These are phyloP conservation scores for Pocota personata DNA, from an alignment of 2,888 invertebrate genomes.

Conservation along the genomic window DNA sequence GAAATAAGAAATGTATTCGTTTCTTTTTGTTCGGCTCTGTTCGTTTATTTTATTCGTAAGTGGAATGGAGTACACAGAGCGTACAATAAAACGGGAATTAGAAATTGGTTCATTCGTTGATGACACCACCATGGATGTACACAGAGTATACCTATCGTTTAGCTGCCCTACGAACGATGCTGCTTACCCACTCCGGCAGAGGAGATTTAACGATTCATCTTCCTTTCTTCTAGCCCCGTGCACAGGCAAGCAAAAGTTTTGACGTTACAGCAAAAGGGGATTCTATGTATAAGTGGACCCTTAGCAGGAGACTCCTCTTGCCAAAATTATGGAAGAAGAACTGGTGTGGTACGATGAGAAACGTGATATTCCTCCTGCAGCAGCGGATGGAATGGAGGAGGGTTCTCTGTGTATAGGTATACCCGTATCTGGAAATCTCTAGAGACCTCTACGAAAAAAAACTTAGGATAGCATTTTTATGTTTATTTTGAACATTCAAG, in stretches of 20 bases:
- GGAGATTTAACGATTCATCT: constrained; percentile 42
- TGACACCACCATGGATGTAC: constrained; percentile 45
- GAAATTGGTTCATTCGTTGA: constrained; percentile 72
- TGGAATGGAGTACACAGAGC: constrained; percentile 45
- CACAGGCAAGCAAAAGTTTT: constrained; percentile 45
- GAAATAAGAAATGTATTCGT: constrained; percentile 35
- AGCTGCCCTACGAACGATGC: constrained; percentile 16
- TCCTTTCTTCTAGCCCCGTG: not conserved
- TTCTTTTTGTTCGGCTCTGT: not conserved
- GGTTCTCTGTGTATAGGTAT: constrained; percentile 2
- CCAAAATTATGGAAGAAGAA: constrained; percentile 50
- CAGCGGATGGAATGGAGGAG: not conserved
- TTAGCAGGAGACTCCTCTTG: constrained; percentile 30
- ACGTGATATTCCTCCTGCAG: constrained; percentile 53
- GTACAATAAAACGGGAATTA: constrained; percentile 69
- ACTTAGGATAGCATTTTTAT: constrained; percentile 37
- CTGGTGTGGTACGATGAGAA: constrained; percentile 32
- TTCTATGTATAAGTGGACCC: constrained; percentile 2
- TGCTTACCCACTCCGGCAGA: constrained; percentile 18
- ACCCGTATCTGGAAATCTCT: constrained; percentile 49
- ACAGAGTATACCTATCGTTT: constrained; percentile 22
- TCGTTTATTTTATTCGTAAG: constrained; percentile 27
- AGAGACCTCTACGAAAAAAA: constrained; percentile 18
- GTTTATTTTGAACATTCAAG: not conserved
- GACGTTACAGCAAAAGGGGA: constrained; percentile 20